Conservation (phyloP, 2,888 invertebrate species). For the Drosophila anomelani region DNA sequence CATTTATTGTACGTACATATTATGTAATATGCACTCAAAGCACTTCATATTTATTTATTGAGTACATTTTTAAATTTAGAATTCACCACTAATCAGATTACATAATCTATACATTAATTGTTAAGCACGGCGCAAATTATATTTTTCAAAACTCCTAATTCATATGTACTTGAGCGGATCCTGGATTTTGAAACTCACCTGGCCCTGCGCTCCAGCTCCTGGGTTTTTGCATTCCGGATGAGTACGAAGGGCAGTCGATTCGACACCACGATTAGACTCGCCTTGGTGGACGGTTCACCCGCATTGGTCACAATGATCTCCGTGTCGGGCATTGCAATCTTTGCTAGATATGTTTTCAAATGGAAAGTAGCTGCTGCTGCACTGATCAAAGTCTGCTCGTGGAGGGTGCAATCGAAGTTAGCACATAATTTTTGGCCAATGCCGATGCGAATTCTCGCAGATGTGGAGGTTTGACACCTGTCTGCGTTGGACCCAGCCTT, state of each 20-base stretch:
- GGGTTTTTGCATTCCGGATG: slow-evolving; percentile 89
- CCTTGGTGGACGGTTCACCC: slow-evolving; percentile 85
- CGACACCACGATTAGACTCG: slow-evolving; percentile 95
- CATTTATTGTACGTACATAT: not conserved
- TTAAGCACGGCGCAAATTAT: not conserved
- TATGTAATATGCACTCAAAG: not conserved
- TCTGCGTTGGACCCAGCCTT: slow-evolving; percentile 17
- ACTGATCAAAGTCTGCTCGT: slow-evolving; percentile 9
- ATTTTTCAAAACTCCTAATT: not conserved
- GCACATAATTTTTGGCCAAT: slow-evolving; percentile 34
- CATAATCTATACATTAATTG: not conserved
- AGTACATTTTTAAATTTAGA: no score
- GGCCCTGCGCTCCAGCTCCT: slow-evolving; percentile 91
- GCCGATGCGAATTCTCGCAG: slow-evolving; percentile 6
- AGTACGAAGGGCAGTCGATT: slow-evolving; percentile 95
- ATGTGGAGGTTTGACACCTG: slow-evolving; percentile 26
- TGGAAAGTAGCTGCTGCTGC: slow-evolving; percentile 12
- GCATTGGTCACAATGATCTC: slow-evolving; percentile 83
- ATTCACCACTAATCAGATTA: not conserved
- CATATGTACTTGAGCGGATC: no score
- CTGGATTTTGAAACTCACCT: slow-evolving; percentile 88
- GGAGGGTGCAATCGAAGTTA: slow-evolving; percentile 17
- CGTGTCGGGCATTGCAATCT: slow-evolving; percentile 79
- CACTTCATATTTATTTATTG: not conserved
- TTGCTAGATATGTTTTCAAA: slow-evolving; percentile 1